Base-by-base conservation (phyloP, 2,888 invertebrate species). In the Rhogogaster chlorosoma region DNA sequence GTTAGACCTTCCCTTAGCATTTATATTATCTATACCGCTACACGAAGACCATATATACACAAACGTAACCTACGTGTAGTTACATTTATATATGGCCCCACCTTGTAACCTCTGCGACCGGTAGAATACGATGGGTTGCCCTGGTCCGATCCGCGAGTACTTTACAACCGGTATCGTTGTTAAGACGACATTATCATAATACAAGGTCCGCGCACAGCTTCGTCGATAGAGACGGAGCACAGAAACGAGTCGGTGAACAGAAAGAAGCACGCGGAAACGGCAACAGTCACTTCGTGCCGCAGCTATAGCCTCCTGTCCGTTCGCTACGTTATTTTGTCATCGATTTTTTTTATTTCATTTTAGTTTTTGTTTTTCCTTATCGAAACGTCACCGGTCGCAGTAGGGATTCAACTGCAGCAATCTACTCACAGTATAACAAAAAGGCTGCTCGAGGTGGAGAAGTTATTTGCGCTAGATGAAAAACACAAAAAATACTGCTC, bases 261-360 rank as follows among this genome's bases (percentile, higher is more conserved):
- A 89, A 91, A 90, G 91, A 91, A 92, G 91, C 90, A 93, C 92
- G 92, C 93, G 92, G 93, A 93, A 93, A 92, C 91, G 88, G 89
- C 92, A 93, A 92, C 93, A 92, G 92, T 92, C 93, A 92, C 92
- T 92, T 93, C 92, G 91, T 93, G 92, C 91, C 87, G 90, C 87
- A 87, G 90, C 91, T 88, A 91, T 92, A 92, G 92, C 92, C 91
- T 67, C 57, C 12, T 77, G 42, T 32, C 36, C 61, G 57, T 38
- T 80, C 80, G 90, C 91, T 89, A 90, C 90, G 91, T 70, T 91
- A 91, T 92, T 92, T 92, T 92, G 90, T 89, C 91, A 89, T 89
- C 88, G 86, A 90, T 84, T 89, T 88, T 88, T 90, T 90, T 89
- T 89, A 85, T 82, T 85, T 85, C 84, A 78, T 83, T 84, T 85